Evolutionary conservation across 2,113 vertebrate species (phyloP).

Genomic region (Sigmodon hispidus): DNA sequence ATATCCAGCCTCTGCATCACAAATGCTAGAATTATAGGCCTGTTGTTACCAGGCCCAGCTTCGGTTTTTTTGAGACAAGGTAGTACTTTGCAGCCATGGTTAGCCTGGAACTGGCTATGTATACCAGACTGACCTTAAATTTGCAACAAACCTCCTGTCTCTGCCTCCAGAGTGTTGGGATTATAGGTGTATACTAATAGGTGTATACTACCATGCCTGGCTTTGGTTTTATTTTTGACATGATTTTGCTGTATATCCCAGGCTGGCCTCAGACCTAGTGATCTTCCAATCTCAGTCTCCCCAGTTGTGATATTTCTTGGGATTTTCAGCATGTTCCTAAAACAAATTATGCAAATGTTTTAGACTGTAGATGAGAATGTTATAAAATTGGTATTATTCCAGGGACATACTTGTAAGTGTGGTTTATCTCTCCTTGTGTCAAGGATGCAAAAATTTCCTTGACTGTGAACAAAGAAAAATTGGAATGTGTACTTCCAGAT

Average conservation of each 20-base stretch:
- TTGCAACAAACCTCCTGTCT: background rate
- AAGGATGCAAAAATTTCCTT: background rate
- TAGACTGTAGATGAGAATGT: background rate
- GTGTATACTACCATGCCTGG: background rate
- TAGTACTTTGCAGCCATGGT: background rate
- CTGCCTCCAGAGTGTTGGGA: background rate
- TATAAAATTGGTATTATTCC: background rate
- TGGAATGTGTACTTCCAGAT: background rate
- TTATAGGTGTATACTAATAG: background rate
- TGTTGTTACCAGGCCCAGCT: background rate
- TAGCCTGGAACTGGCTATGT: background rate
- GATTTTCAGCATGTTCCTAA: background rate
- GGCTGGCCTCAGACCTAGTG: background rate
- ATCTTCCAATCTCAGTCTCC: background rate
- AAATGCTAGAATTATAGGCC: background rate
- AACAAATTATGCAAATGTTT: background rate
- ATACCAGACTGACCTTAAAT: background rate
- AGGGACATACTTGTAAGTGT: background rate
- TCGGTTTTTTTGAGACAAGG: background rate
- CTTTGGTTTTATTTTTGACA: background rate
- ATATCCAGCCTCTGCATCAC: background rate
- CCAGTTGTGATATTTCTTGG: background rate
- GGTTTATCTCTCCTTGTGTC: background rate
- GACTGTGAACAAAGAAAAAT: background rate
- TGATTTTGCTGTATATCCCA: background rate